Conservation (phyloP, 2,888 invertebrate species). For the Scelioninae gen. 2 region DNA sequence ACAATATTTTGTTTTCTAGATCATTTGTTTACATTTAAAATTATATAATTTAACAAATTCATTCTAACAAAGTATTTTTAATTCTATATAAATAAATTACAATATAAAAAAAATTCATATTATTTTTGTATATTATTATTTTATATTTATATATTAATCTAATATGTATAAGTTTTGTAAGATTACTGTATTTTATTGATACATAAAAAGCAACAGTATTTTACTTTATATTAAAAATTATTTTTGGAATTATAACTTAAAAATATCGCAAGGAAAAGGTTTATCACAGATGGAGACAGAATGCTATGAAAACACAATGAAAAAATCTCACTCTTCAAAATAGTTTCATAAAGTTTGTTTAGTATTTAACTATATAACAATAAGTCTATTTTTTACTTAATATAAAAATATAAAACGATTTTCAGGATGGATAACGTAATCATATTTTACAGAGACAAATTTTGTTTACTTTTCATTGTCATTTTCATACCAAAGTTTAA, state of each 20-base stretch:
- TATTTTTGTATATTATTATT: too few relatives aligned
- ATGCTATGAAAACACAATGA: constrained; percentile 66
- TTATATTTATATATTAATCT: too few relatives aligned
- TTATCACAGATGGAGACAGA: constrained; percentile 72
- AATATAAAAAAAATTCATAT: too few relatives aligned
- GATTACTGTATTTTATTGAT: too few relatives aligned
- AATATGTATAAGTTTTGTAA: too few relatives aligned
- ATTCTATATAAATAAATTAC: too few relatives aligned
- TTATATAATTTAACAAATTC: constrained; percentile 21
- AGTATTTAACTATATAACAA: background rate
- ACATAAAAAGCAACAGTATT: constrained; percentile 3
- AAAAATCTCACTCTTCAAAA: constrained; percentile 41
- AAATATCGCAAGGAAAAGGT: constrained; percentile 59
- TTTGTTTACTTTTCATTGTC: constrained; percentile 58
- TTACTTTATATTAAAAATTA: constrained; percentile 12
- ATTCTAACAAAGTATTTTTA: background rate
- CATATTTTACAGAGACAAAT: too few relatives aligned
- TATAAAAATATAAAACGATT: too few relatives aligned
- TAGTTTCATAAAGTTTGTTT: constrained; percentile 32
- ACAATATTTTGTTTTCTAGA: too few relatives aligned
- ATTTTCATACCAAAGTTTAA: constrained; percentile 50
- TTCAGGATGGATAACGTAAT: too few relatives aligned
- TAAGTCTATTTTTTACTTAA: too few relatives aligned
- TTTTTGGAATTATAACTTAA: constrained; percentile 25
- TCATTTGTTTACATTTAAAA: too few relatives aligned